Evolutionary conservation across 2,888 invertebrate genomes (phyloP), one percentile per base, ranked within the genome.

Genomic region (Heliconius sara): DNA sequence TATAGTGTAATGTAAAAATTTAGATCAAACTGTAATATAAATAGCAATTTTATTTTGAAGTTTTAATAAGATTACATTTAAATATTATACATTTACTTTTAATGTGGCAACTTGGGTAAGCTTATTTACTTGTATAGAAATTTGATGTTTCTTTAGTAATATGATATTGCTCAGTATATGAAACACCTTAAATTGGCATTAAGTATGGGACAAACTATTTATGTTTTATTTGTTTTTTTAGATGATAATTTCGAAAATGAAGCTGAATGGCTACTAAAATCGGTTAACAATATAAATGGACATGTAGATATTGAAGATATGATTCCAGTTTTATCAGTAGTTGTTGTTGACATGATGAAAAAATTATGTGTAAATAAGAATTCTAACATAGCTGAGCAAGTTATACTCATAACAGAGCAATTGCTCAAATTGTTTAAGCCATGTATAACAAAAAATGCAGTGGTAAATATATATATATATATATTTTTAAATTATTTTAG

Each of bases 131-230:
- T 86, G 86, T 86, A 83, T 83, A 85, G 88, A 88, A 86, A 87
- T 89, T 88, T 92, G 92, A 92, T 88, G 92, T 90, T 85, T 89
- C 92, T 92, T 92, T 92, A 92, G 92, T 91, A 92, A 91, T 92
- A 92, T 92, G 92, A 92, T 91, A 89, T 89, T 91, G 91, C 86
- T 87, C 79, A 76, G 52, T 39, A 2, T 16, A 34, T 52, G 10
- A n/a, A 68, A 39, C 6, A 30, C 0, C 13, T 25, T 27, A n/a
- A 7, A 19, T 43, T 43, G 30, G 65, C n/a, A 34, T 57, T 12
- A 19, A 65, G 39, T 65, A 47, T 43, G 13, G 9, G 13, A 57
- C n/a, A 30, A 9, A 60, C 5, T 39, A 52, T 70, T 22, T 13
- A 27, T 16, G 2, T 12, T 60, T 60, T 71, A n/a, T 30, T 34